Evolutionary conservation across 2,888 invertebrate genomes (phyloP).

Genomic region (Iphiclides podalirius): DNA sequence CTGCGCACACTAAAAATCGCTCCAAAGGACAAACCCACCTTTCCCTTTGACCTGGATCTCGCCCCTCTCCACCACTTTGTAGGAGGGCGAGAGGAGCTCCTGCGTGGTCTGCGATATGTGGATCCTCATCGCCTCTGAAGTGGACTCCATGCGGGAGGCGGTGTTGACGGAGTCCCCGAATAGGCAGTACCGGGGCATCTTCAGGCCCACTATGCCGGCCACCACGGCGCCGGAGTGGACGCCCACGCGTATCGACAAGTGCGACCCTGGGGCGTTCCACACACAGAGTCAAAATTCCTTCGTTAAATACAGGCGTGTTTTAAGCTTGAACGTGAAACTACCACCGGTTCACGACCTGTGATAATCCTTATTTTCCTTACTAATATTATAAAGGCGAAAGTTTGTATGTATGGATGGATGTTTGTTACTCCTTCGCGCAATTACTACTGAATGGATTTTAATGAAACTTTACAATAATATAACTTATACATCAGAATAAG

Average conservation of each 20-base stretch:
- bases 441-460: too few relatives aligned
- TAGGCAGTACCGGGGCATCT: conserved; percentile 93
- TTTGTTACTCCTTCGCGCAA: too few relatives aligned
- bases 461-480: too few relatives aligned
- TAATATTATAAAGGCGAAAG: too few relatives aligned
- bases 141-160: conserved; percentile 95
- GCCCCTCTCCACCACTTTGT: conserved; percentile 88
- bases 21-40: conserved; percentile 72
- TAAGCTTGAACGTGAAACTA: too few relatives aligned
- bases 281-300: too few relatives aligned
- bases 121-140: conserved; percentile 95
- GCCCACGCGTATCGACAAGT: conserved; percentile 90
- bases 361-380: too few relatives aligned
- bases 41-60: conserved; percentile 95
- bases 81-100: conserved; percentile 86
- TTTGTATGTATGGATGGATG: too few relatives aligned
- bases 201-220: conserved; percentile 95
- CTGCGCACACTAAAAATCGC: too few relatives aligned
- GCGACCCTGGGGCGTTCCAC: conserved; percentile 81
- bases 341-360: too few relatives aligned
- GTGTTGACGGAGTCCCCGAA: conserved; percentile 96
- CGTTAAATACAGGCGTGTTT: too few relatives aligned
- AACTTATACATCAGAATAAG: too few relatives aligned
- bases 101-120: conserved; percentile 95
- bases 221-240: conserved; percentile 95